Conservation (phyloP, 2,797 vertebrate species). For the Hylomyscus alleni region DNA sequence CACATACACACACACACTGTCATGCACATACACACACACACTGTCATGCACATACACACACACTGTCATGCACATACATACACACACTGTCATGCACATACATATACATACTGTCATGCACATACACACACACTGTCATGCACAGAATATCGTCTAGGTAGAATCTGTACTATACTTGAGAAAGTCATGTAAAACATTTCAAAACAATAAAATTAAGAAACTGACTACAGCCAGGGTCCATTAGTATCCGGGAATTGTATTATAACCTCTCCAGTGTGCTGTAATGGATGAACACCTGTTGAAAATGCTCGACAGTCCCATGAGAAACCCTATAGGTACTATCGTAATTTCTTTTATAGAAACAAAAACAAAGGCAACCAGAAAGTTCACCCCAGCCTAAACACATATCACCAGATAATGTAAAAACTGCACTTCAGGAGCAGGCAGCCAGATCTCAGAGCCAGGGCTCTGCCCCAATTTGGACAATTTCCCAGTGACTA, state of each 20-base stretch:
- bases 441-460: background rate
- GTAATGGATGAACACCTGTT: background rate
- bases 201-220: background rate
- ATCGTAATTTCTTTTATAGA: slow-evolving; percentile 27
- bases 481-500: background rate
- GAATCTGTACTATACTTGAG: background rate
- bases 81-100: background rate
- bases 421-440: slow-evolving; percentile 38
- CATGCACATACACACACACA: background rate
- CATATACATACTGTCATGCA: no score
- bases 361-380: rapidly evolving
- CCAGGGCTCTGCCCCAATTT: background rate
- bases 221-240: background rate
- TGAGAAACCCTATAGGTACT: background rate
- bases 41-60: background rate
- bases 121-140: background rate
- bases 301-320: background rate
- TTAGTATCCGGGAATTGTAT: background rate
- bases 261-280: background rate
- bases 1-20: background rate
- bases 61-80: background rate
- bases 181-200: slow-evolving; percentile 36
- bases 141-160: background rate
- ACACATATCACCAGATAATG: background rate
- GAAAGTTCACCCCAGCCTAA: slow-evolving; percentile 8